These are phyloP conservation scores for Slavum lentiscoides DNA, from an alignment of 2,888 invertebrate genomes.

Conservation along the genomic window DNA sequence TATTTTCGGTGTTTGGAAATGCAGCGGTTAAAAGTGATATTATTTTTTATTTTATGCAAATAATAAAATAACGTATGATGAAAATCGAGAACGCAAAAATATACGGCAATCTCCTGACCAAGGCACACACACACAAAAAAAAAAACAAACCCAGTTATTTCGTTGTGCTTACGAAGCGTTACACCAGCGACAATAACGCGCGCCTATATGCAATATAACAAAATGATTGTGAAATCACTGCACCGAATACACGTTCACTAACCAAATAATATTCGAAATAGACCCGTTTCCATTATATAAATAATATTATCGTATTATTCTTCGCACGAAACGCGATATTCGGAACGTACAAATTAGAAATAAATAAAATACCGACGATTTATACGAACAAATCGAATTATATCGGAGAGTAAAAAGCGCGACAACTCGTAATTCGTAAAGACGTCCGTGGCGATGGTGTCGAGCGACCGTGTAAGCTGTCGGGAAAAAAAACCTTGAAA, in stretches of 20 bases:
- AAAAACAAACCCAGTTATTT: constrained; percentile 22
- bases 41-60: background rate
- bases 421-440: too few species aligned
- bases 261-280: constrained; percentile 13
- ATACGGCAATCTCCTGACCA: constrained; percentile 44
- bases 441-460: too few species aligned
- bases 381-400: too few species aligned
- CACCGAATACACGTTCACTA: constrained; percentile 8
- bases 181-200: constrained; percentile 30
- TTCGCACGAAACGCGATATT: too few species aligned
- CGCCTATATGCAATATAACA: background rate
- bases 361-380: too few species aligned
- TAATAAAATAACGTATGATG: constrained; percentile 1
- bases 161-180: constrained; percentile 41
- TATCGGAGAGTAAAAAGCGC: too few species aligned
- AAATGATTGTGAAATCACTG: constrained; percentile 37
- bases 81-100: constrained; percentile 12
- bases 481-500: too few species aligned
- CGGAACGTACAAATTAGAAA: too few species aligned
- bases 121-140: background rate
- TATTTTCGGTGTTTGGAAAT: constrained; percentile 36
- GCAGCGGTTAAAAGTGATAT: constrained; percentile 8
- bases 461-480: too few species aligned
- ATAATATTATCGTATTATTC: too few species aligned
- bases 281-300: too few species aligned